A percentile compares a stretch with the other conserved stretches of the same genome.
Evolutionary conservation across 2,113 vertebrate genomes (phyloP).

Genomic region (Tragelaphus imberbis): DNA sequence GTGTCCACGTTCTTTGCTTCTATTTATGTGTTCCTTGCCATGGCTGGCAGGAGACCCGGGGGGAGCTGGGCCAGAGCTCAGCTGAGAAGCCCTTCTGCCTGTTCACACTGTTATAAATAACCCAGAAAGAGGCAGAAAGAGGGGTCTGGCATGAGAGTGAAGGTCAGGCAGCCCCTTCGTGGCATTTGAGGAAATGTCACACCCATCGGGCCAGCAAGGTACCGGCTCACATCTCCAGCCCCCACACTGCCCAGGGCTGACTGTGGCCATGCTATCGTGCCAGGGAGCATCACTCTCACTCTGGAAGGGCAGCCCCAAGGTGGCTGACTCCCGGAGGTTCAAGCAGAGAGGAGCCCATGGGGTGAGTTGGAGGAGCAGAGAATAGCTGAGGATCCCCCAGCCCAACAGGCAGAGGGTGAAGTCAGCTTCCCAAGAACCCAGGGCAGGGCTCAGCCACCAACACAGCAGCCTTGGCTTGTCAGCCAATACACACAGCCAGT

Average conservation of each 20-base stretch:
- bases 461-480: not conserved
- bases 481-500: not conserved
- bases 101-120: conserved; percentile 66
- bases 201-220: conserved; percentile 53
- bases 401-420: accelerated
- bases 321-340: not conserved
- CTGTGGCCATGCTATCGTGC: not conserved
- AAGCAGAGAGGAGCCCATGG: not conserved
- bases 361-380: too few relatives aligned
- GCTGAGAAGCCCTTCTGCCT: conserved; percentile 31
- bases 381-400: not conserved
- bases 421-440: not conserved
- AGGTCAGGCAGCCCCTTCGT: conserved; percentile 77
- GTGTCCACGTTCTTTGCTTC: not conserved
- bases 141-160: conserved; percentile 77
- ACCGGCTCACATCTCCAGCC: conserved; percentile 63
- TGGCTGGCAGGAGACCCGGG: not conserved
- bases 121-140: conserved; percentile 45
- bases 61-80: not conserved
- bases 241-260: not conserved
- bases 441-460: not conserved
- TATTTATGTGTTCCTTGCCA: not conserved
- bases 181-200: conserved; percentile 85
- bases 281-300: not conserved
- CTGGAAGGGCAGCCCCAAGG: not conserved